phyloP scores from a whole-genome alignment of 2,888 invertebrate genomes.

The Charanyca ferruginea region DNA sequence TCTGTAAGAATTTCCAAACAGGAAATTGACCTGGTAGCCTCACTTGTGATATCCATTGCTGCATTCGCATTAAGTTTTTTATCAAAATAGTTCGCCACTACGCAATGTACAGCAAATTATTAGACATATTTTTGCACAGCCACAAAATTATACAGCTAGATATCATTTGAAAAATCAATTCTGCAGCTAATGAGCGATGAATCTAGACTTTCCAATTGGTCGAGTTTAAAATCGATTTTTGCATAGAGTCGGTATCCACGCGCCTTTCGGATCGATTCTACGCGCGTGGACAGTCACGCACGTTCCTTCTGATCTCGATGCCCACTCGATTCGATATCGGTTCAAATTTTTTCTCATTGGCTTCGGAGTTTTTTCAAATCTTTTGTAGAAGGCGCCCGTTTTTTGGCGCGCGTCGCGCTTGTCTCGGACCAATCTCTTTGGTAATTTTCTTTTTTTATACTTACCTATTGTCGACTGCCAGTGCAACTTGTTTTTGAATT shows the following conservation, averaged over 20 bases:
- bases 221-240: slow-evolving; percentile 78
- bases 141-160: not conserved
- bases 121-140: slow-evolving; percentile 11
- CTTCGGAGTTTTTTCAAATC: slow-evolving; percentile 68
- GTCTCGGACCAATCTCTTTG: slow-evolving; percentile 78
- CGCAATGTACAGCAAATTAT: slow-evolving; percentile 14
- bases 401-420: slow-evolving; percentile 80
- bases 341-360: slow-evolving; percentile 75
- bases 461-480: slow-evolving; percentile 77
- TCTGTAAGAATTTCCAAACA: slow-evolving; percentile 22
- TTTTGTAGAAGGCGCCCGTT: slow-evolving; percentile 74
- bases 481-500: slow-evolving; percentile 77
- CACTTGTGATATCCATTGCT: not conserved
- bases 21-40: slow-evolving; percentile 19
- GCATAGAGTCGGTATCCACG: slow-evolving; percentile 75
- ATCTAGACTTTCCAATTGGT: slow-evolving; percentile 67
- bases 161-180: slow-evolving; percentile 30
- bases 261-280: slow-evolving; percentile 76
- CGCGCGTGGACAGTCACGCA: slow-evolving; percentile 86
- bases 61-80: not conserved
- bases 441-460: slow-evolving; percentile 75
- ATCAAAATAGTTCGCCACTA: not conserved
- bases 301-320: slow-evolving; percentile 76
- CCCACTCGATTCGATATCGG: slow-evolving; percentile 82
- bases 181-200: slow-evolving; percentile 49